These are phyloP conservation scores for Sanderia malayensis DNA, from an alignment of 30 jellyfish, hydroid and myxozoan genomes.

Conservation along the genomic window DNA sequence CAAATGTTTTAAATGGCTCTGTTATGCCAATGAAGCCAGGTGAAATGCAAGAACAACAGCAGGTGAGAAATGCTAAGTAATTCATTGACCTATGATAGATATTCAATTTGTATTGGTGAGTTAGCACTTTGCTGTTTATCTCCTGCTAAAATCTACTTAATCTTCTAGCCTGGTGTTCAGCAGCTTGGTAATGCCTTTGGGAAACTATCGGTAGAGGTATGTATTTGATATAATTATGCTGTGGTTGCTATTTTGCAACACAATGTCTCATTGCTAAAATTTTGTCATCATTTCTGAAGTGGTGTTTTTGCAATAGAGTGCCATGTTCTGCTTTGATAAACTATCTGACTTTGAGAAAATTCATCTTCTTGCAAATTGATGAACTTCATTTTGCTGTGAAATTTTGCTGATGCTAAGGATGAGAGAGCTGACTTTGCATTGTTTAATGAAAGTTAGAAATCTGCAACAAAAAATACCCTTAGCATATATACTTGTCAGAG, in stretches of 20 bases:
- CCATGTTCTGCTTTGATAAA: not conserved
- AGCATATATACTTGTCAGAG: not conserved
- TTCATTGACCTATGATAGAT: not conserved
- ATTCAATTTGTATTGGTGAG: no score
- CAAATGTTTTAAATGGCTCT: slow-evolving; percentile 7
- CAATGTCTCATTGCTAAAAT: not conserved
- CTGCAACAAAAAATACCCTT: not conserved
- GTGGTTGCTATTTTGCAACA: no score
- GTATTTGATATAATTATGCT: not conserved
- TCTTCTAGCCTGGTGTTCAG: slow-evolving; percentile 51
- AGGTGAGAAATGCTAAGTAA: not conserved
- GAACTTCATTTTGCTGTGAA: no score
- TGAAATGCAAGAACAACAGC: slow-evolving; percentile 12
- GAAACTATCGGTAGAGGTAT: slow-evolving; percentile 78
- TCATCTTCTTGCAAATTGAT: no score
- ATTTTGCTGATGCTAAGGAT: not conserved
- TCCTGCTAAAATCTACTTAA: no score
- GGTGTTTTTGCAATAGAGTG: not conserved
- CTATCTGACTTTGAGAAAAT: no score
- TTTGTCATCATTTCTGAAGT: not conserved
- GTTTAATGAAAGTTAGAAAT: not conserved
- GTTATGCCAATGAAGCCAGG: slow-evolving; percentile 11
- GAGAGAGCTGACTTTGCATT: not conserved
- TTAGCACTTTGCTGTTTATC: no score
- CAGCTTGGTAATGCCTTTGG: slow-evolving; percentile 62